phyloP scores from a whole-genome alignment of 2,113 vertebrate genomes.

The Pogonocichla stellata region DNA sequence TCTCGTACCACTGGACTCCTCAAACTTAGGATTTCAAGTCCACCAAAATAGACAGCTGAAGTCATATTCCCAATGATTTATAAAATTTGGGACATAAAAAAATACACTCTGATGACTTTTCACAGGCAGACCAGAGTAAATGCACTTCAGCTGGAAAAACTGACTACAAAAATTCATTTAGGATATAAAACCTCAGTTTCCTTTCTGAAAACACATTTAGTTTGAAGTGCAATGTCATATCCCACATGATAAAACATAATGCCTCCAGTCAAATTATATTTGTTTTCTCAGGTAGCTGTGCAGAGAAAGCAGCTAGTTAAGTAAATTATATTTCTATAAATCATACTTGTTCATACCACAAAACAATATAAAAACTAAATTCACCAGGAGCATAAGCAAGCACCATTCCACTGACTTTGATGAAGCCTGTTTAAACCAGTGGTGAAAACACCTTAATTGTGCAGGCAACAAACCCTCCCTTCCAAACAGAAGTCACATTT shows the following conservation, averaged over 20 bases:
- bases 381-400: constrained; percentile 6
- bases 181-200: constrained; percentile 5
- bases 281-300: constrained; percentile 3
- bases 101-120: not conserved
- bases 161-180: constrained; percentile 21
- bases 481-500: not conserved
- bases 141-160: not conserved
- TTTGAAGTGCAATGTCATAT: constrained; percentile 43
- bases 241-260: constrained; percentile 29
- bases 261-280: constrained; percentile 24
- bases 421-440: constrained; percentile 1
- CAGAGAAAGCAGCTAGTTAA: constrained; percentile 39
- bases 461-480: not conserved
- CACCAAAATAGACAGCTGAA: not conserved
- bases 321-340: constrained; percentile 41
- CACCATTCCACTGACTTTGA: not conserved
- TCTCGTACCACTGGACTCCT: not conserved
- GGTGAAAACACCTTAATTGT: not conserved
- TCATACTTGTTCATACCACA: constrained; percentile 3
- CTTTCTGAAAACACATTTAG: constrained; percentile 44
- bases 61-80: not conserved
- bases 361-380: constrained; percentile 3
- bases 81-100: not conserved
- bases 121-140: not conserved
- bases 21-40: not conserved